Conservation (phyloP, 2,797 vertebrate species). For the Bradypodion ventrale region DNA sequence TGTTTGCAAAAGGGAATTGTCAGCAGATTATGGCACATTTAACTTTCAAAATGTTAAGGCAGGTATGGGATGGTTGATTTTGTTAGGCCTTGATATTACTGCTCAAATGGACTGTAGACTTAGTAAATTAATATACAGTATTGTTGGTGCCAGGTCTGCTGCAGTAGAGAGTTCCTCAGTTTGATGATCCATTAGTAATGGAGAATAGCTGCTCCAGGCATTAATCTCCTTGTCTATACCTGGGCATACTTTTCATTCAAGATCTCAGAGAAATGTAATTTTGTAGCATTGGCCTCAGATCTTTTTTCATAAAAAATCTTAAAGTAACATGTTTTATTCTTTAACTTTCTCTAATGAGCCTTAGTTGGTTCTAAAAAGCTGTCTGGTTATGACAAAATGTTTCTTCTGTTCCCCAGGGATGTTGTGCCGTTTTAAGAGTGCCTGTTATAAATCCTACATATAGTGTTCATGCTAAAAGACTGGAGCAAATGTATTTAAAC, state of each 20-base stretch:
- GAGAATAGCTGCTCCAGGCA: background rate
- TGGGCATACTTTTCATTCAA: background rate
- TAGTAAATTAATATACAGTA: background rate
- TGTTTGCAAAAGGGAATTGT: background rate
- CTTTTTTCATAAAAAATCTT: background rate
- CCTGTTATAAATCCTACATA: no score
- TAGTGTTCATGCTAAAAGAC: no score
- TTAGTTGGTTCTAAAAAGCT: no score
- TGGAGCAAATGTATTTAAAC: background rate
- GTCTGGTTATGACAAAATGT: no score
- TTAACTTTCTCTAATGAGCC: no score
- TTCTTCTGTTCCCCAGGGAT: no score
- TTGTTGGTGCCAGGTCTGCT: background rate
- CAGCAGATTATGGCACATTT: background rate
- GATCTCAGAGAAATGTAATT: background rate
- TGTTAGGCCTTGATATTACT: background rate
- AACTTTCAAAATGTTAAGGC: background rate
- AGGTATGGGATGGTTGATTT: background rate
- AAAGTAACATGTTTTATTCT: background rate
- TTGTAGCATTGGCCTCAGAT: background rate
- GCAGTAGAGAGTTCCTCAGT: background rate
- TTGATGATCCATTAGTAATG: no score
- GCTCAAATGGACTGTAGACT: background rate
- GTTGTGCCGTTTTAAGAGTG: no score
- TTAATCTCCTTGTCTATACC: background rate